Evolutionary conservation across 1,140 invertebrate species (phyloP), one percentile per base, ranked within the genome.

Genomic region (Zaprionus ornatus): DNA sequence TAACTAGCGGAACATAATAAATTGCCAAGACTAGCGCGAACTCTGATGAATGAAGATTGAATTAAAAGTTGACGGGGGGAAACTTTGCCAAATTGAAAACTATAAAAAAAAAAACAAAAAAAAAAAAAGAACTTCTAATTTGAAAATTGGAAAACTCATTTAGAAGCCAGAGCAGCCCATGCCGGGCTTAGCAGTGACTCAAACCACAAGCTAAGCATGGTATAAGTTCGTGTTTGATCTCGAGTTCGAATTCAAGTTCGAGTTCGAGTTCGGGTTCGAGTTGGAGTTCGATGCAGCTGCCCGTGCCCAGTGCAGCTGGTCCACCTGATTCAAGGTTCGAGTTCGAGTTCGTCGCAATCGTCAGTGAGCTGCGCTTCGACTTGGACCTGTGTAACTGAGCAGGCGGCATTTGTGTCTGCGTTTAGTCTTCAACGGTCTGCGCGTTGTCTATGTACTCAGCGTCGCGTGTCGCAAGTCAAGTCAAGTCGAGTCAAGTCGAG

Each of bases 391-490:
- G 37, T 42, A 12, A 29, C 37, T 29, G 37, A 27, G 23, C 10
- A 52, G 57, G 19, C 57, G 57, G 35, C 59, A 69, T 37, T 27
- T 62, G 37, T 40, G 55, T 21, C 61, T 61, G 80, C 80, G 80
- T 83, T 84, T 67, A 84, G 82, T 84, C 77, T 84, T 80, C 32
- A 65, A 60, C 82, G 74, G 82, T 84, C 82, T 85, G 82, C 82
- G 81, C 69, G 74, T 78, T 61, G 62, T 74, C 55, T 61, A 64
- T 61, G 81, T 84, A 56, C 79, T 81, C 9, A 32, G 52, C 56
- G 74, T 82, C 61, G 60, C 40, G 70, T 83, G n/a, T 66, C 78
- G 57, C 50, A 70, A 27, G 59, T 59, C 65, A 42, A 74, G 52
- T n/a, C n/a, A n/a, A n/a, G n/a, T n/a, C n/a, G n/a, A n/a, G n/a